phyloP scores from a whole-genome alignment of 2,888 invertebrate genomes.

The Autographa gamma region DNA sequence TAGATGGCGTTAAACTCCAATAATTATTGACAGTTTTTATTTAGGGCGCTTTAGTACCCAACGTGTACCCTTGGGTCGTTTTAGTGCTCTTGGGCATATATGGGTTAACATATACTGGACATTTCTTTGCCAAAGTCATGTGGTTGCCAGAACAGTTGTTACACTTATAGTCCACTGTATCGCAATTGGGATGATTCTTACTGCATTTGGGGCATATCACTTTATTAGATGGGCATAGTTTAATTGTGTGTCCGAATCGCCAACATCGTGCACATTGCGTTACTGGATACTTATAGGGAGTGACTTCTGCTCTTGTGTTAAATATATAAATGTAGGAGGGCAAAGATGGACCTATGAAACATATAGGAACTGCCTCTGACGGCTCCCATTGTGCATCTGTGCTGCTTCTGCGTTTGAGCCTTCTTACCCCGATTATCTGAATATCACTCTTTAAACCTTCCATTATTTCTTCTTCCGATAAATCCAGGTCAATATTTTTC shows the following conservation, averaged over 20 bases:
- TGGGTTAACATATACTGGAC: conserved; percentile 1
- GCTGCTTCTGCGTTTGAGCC: background rate
- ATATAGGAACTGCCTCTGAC: background rate
- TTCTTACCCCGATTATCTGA: background rate
- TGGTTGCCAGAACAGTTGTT: conserved; percentile 3
- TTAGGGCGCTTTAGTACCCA: no score
- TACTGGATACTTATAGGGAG: conserved; percentile 1
- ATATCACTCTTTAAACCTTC: background rate
- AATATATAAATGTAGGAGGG: background rate
- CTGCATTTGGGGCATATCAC: conserved; percentile 6
- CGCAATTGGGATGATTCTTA: conserved; percentile 6
- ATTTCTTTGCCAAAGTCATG: conserved; percentile 1
- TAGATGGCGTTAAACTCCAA: no score
- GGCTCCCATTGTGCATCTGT: background rate
- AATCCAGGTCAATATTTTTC: conserved; percentile 1
- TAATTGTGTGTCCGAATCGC: conserved; percentile 5
- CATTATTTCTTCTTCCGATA: conserved; percentile 5
- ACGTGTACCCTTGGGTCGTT: no score
- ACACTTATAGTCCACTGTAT: background rate
- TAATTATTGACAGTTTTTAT: no score
- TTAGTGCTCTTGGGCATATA: no score
- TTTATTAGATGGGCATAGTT: background rate
- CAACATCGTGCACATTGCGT: conserved; percentile 8
- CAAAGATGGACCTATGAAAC: background rate
- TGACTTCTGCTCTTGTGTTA: background rate